Conservation (phyloP, 64 coral and sea anemone genomes). For the Cladopsammia gracilis region DNA sequence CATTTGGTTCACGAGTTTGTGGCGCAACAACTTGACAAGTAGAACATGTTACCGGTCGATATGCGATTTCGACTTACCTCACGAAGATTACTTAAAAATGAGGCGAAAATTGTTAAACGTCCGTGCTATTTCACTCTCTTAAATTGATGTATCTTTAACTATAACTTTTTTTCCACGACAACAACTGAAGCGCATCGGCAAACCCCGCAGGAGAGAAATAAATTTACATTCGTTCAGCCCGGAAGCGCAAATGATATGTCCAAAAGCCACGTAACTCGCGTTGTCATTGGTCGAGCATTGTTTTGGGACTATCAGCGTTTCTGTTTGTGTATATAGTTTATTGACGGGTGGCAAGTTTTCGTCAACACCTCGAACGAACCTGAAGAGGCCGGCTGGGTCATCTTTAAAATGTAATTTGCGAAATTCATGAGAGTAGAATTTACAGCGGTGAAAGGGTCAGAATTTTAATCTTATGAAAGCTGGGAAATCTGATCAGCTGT, state of each 20-base stretch:
- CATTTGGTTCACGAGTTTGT: neutral
- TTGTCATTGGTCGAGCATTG: slow-evolving; percentile 2
- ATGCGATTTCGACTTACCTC: neutral
- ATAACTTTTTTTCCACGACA: neutral
- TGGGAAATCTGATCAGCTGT: neutral
- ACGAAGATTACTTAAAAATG: neutral
- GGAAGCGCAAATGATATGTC: neutral
- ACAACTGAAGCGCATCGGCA: neutral
- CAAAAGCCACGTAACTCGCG: neutral
- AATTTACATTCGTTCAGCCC: slow-evolving; percentile 13
- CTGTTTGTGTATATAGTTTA: slow-evolving; percentile 20
- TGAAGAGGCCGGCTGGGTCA: neutral
- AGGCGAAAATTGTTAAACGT: neutral
- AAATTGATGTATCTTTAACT: neutral
- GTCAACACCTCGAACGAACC: neutral
- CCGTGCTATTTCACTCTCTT: neutral
- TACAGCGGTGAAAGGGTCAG: neutral
- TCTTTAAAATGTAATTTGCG: neutral
- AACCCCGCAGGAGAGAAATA: neutral
- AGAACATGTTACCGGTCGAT: neutral
- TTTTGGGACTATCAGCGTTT: neutral
- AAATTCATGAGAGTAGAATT: neutral
- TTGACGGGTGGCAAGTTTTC: slow-evolving; percentile 12
- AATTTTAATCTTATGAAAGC: neutral
- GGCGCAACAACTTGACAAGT: neutral